These are phyloP conservation scores for Epinotia brunnichana DNA, from an alignment of 2,888 invertebrate genomes.

Conservation along the genomic window DNA sequence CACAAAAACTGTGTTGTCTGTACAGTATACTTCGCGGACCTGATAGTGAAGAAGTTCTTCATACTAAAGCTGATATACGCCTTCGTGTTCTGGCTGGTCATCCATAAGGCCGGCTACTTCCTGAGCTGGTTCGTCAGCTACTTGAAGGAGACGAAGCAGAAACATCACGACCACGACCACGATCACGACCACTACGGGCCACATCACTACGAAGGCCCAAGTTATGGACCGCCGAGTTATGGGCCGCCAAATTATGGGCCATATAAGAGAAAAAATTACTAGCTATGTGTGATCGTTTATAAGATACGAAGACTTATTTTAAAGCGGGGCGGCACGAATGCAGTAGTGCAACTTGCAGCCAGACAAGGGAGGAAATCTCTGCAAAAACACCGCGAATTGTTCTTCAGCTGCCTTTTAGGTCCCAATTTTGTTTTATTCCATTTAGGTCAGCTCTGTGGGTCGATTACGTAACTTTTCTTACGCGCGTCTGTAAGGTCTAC, in stretches of 20 bases:
- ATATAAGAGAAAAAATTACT: constrained; percentile 53
- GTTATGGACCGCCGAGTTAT: constrained; percentile 23
- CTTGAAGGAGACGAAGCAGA: constrained; percentile 70
- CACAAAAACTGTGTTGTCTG: constrained; percentile 44
- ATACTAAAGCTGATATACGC: constrained; percentile 75
- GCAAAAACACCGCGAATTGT: too few relatives aligned
- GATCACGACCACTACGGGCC: constrained; percentile 48
- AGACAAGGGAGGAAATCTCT: too few relatives aligned
- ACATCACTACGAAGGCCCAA: constrained; percentile 48
- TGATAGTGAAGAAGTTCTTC: constrained; percentile 76
- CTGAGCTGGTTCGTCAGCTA: constrained; percentile 74
- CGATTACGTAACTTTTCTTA: too few relatives aligned
- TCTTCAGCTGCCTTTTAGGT: too few relatives aligned
- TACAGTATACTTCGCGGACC: constrained; percentile 74
- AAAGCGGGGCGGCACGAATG: too few relatives aligned
- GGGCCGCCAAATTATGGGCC: constrained; percentile 51
- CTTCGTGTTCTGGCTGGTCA: constrained; percentile 71
- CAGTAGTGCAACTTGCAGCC: too few relatives aligned
- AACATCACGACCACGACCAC: constrained; percentile 57
- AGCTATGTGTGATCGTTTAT: background rate
- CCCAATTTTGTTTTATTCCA: too few relatives aligned
- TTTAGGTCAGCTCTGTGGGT: too few relatives aligned
- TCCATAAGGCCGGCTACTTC: constrained; percentile 79
- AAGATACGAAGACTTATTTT: too few relatives aligned
- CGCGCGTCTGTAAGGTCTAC: too few relatives aligned